Conservation (phyloP, 92 coral and sea anemone genomes). For the Actinernus sp. region DNA sequence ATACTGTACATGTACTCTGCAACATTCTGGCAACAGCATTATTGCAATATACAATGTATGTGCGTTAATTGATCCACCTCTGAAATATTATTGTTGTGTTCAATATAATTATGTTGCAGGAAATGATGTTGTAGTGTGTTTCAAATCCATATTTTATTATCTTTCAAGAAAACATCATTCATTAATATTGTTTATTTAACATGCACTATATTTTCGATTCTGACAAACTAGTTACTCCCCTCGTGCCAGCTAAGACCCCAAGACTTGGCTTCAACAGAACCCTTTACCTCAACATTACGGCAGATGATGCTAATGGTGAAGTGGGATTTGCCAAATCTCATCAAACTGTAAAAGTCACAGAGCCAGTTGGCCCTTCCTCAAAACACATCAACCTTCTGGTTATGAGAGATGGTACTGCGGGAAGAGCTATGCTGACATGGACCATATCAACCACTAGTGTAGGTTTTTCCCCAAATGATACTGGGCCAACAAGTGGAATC, state of each 20-base stretch:
- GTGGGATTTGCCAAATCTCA: slow-evolving; percentile 77
- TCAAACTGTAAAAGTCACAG: slow-evolving; percentile 62
- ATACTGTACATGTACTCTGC: too few species aligned
- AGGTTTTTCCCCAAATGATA: slow-evolving; percentile 61
- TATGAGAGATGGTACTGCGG: slow-evolving; percentile 83
- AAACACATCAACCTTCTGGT: slow-evolving; percentile 48
- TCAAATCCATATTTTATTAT: too few species aligned
- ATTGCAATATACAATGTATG: too few species aligned
- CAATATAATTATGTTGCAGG: too few species aligned
- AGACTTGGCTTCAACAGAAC: slow-evolving; percentile 59
- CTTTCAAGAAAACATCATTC: too few species aligned
- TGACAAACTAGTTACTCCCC: slow-evolving; percentile 49
- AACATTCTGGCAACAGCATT: too few species aligned
- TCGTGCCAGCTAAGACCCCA: slow-evolving; percentile 79
- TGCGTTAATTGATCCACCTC: too few species aligned
- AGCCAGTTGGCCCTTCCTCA: slow-evolving; percentile 72
- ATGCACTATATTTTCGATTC: not conserved
- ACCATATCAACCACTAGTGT: slow-evolving; percentile 57
- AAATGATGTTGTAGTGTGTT: too few species aligned
- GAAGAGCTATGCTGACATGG: slow-evolving; percentile 79
- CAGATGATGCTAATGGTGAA: slow-evolving; percentile 91
- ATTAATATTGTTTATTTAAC: too few species aligned
- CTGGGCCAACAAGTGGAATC: slow-evolving; percentile 66
- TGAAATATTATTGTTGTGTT: too few species aligned
- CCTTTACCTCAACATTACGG: slow-evolving; percentile 72